phyloP scores from a whole-genome alignment of 1,140 invertebrate species.

The Eurosta solidaginis region DNA sequence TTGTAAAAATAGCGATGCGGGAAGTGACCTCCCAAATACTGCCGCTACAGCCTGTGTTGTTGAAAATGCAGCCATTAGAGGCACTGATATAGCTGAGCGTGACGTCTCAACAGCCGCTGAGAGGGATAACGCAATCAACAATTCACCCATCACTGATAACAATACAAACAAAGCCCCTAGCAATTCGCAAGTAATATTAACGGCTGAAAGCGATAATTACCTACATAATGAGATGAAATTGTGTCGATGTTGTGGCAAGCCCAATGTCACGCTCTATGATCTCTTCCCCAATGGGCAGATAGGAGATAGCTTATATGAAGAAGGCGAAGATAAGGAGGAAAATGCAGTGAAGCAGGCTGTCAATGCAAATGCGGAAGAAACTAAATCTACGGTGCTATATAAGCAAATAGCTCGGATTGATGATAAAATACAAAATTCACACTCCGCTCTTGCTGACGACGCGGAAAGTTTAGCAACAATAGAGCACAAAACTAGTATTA shows the following conservation, averaged over 20 bases:
- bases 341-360: neutral
- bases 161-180: neutral
- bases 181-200: neutral
- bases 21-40: neutral
- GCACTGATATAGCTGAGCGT: no score
- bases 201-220: slow-evolving; percentile 12
- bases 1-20: neutral
- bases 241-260: slow-evolving; percentile 35
- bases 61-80: no score
- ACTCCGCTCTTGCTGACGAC: neutral
- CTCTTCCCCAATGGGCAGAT: slow-evolving; percentile 28
- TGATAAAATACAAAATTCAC: neutral
- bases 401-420: neutral
- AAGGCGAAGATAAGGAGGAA: neutral
- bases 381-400: neutral
- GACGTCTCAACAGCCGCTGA: no score
- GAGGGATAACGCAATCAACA: no score
- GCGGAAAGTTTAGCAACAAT: neutral
- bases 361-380: neutral
- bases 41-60: neutral
- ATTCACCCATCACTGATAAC: neutral
- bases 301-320: neutral
- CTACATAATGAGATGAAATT: slow-evolving; percentile 25
- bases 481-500: neutral
- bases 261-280: slow-evolving; percentile 33